Conservation (phyloP, 2,797 vertebrate genomes). For the Malacoctenus gilli region DNA sequence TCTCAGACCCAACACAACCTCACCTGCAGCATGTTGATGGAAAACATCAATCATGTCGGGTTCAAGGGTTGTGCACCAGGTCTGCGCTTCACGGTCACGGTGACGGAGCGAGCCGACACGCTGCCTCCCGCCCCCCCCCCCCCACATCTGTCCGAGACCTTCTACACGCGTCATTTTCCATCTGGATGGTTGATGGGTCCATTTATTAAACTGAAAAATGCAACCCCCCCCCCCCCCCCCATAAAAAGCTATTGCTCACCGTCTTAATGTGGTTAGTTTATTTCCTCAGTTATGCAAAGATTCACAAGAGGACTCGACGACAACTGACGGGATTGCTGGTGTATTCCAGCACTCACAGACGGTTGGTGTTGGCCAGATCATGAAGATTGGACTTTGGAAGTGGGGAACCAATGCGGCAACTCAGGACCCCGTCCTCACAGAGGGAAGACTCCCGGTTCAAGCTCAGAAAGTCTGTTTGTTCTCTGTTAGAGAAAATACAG, state of each 20-base stretch:
- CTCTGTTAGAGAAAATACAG: too few relatives aligned
- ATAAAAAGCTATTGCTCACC: too few relatives aligned
- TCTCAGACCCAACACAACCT: slow-evolving; percentile 41
- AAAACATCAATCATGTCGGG: slow-evolving; percentile 72
- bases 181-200: slow-evolving; percentile 46
- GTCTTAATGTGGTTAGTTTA: neutral
- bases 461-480: too few relatives aligned
- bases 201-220: slow-evolving; percentile 34
- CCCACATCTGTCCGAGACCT: slow-evolving; percentile 61
- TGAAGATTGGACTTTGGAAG: too few relatives aligned
- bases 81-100: slow-evolving; percentile 67
- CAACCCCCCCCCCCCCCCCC: too few relatives aligned
- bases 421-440: too few relatives aligned
- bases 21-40: slow-evolving; percentile 53
- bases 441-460: too few relatives aligned
- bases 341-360: neutral
- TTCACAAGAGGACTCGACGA: too few relatives aligned
- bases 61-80: slow-evolving; percentile 72
- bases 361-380: too few relatives aligned
- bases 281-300: slow-evolving; percentile 3
- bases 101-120: slow-evolving; percentile 65
- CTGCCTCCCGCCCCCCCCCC: too few relatives aligned
- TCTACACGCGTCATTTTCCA: slow-evolving; percentile 59
- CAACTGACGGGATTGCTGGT: too few relatives aligned
- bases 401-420: too few relatives aligned